Evolutionary conservation across 2,797 vertebrate genomes (phyloP).

Genomic region (Salarias fasciatus): DNA sequence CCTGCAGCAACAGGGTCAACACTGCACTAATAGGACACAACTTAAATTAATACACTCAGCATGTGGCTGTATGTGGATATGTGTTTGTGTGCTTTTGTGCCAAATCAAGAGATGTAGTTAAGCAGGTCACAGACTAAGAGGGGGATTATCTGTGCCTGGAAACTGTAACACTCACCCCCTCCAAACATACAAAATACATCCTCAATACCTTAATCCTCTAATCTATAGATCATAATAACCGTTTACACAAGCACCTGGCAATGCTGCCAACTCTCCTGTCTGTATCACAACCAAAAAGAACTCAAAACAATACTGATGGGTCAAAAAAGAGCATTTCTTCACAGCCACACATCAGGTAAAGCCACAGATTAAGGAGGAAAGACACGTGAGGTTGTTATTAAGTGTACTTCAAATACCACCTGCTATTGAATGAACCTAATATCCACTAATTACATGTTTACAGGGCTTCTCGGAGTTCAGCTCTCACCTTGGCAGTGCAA

Average conservation of each 20-base stretch:
- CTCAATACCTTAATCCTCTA: constrained; percentile 67
- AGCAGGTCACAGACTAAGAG: constrained; percentile 72
- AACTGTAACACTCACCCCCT: constrained; percentile 32
- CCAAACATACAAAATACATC: constrained; percentile 13
- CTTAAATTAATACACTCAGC: constrained; percentile 35
- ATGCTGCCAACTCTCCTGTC: no score
- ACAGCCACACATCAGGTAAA: not conserved
- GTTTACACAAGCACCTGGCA: constrained; percentile 14
- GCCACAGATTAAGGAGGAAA: no score
- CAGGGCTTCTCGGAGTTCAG: constrained; percentile 5
- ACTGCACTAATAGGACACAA: constrained; percentile 23
- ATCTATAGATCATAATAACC: constrained; percentile 44
- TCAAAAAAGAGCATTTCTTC: constrained; percentile 11
- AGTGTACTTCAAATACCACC: no score
- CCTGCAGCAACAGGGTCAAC: constrained; percentile 27
- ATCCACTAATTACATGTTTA: no score
- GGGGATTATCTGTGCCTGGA: constrained; percentile 63
- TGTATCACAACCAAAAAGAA: no score
- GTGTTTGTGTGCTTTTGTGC: constrained; percentile 32
- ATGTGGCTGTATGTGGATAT: constrained; percentile 28
- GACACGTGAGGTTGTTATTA: no score
- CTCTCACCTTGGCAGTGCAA: constrained; percentile 81
- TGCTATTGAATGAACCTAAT: no score
- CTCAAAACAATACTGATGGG: no score
- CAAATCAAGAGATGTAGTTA: constrained; percentile 50